Evolutionary conservation across 2,797 vertebrate genomes (phyloP).

Genomic region (Mycteria americana): DNA sequence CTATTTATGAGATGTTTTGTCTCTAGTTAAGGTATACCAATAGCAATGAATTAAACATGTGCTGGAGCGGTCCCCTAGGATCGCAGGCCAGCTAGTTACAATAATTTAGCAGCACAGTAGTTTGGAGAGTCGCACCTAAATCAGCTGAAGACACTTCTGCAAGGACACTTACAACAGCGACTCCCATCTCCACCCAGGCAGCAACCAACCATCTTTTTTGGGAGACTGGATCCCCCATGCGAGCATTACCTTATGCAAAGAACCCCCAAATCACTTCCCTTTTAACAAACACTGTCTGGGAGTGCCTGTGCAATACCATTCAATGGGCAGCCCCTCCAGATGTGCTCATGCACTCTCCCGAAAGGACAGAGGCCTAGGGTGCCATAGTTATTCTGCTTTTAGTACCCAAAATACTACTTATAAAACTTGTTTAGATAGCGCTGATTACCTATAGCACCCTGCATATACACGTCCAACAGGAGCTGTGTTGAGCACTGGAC

Average conservation of each 20-base stretch:
- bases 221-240: not conserved
- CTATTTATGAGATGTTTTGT: not conserved
- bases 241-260: not conserved
- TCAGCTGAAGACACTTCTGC: not conserved
- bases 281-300: not conserved
- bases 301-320: not conserved
- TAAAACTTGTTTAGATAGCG: not conserved
- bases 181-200: not conserved
- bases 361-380: not conserved
- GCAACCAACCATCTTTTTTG: not conserved
- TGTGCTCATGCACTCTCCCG: not conserved
- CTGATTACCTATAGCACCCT: not conserved
- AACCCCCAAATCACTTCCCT: rapidly evolving
- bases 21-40: not conserved
- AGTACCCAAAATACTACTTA: not conserved
- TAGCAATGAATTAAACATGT: not conserved
- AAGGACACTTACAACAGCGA: not conserved
- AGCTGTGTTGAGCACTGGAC: not conserved
- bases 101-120: not conserved
- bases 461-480: not conserved
- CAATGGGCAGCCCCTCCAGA: not conserved
- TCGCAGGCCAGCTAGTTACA: not conserved
- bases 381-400: not conserved
- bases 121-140: not conserved
- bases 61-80: not conserved